phyloP scores from a whole-genome alignment of 2,797 vertebrate genomes.

The Saxicola maurus region DNA sequence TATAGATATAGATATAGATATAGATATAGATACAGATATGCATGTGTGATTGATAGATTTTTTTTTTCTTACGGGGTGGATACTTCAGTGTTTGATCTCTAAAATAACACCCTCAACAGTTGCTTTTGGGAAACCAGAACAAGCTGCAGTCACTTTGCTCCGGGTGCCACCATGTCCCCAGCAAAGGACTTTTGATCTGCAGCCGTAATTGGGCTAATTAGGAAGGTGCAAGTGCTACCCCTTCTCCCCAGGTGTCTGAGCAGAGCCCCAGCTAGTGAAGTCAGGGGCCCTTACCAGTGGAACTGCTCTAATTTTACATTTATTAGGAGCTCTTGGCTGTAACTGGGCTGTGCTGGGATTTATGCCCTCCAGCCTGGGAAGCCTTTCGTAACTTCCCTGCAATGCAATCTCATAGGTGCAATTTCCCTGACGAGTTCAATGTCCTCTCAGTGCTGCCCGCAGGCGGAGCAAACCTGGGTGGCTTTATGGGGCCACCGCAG shows the following conservation, averaged over 20 bases:
- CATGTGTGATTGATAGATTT: background rate
- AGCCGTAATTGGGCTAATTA: background rate
- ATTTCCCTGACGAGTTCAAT: background rate
- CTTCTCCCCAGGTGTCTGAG: background rate
- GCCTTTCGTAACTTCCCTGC: background rate
- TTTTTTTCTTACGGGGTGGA: background rate
- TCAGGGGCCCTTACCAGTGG: background rate
- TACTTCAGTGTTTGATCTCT: background rate
- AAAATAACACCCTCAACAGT: background rate
- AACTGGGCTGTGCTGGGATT: background rate
- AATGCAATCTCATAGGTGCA: background rate
- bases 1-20: too few species aligned
- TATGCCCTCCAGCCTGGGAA: background rate
- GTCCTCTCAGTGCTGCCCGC: background rate
- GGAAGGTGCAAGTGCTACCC: background rate
- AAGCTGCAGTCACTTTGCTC: background rate
- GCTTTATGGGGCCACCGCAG: fast-evolving
- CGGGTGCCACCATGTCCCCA: background rate
- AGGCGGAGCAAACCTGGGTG: fast-evolving
- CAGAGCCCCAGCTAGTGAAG: background rate
- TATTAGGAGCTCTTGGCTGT: background rate
- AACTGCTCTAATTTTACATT: background rate
- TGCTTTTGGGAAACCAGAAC: background rate
- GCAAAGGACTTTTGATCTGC: background rate
- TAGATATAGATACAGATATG: too few species aligned